Base-by-base conservation (phyloP, 1,140 invertebrate species). In the Belonocnema kinseyi region DNA sequence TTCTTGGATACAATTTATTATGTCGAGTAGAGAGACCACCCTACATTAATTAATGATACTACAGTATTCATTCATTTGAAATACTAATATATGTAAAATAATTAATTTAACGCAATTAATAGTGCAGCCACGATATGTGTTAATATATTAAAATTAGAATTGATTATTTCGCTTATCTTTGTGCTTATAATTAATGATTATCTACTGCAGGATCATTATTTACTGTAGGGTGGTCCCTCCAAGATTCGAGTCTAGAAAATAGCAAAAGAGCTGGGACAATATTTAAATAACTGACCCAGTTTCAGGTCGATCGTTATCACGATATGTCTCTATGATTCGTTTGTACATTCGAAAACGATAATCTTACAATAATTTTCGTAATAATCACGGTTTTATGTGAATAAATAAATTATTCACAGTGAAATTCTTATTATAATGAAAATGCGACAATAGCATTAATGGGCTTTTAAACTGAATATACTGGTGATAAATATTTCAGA, bases 401-500 rank as follows among this genome's bases (percentile, higher is more conserved):
- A 53, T 53, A 56, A 19, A 19, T 14, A 80, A 72, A 76, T 51
- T 17, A 21, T 54, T 19, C 5, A 2, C 26, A 26, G 3, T 26
- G 26, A 26, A 26, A 26, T 46, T 51, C 21, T 50, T 16, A 53
- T 75, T 74, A 70, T 61, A 71, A 56, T 75, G 77, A 54, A 73
- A 73, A 10, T 46, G 73, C 72, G 73, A 50, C 58, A 75, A 53
- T 66, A 61, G 74, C 58, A 78, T 77, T 70, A 66, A 40, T 78
- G 72, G 72, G 17, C 19, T 58, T 58, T 58, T 21, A 58, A 13
- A 58, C 17, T 19, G 16, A 11, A 11, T 58, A 21, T 58, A 26
- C 26, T 21, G 54, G 11, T 12, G 54, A 58, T 19, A 21, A 58
- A n/a, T 19, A 12, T 58, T 11, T 21, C 13, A 19, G 5, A 58